These are phyloP conservation scores for Megaustenia siamemsis DNA, from an alignment of 2,888 invertebrate species.

Conservation along the genomic window DNA sequence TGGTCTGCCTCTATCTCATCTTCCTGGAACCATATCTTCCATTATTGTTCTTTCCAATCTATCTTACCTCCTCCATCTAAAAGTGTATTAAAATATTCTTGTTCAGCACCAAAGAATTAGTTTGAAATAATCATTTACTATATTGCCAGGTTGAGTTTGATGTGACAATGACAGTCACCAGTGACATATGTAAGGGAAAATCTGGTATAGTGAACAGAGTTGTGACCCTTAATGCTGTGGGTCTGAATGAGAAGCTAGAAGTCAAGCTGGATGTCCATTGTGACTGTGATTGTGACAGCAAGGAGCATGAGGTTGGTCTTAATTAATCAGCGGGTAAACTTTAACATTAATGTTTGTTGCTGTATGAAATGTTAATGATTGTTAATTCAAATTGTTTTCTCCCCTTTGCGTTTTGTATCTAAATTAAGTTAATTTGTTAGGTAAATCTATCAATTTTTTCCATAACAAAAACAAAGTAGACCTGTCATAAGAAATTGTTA, in stretches of 20 bases:
- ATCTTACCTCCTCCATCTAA: background rate
- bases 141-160: slow-evolving; percentile 71
- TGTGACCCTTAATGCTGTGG: slow-evolving; percentile 93
- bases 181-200: slow-evolving; percentile 87
- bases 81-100: too few relatives aligned
- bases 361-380: background rate
- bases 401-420: background rate
- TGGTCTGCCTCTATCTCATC: too few relatives aligned
- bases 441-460: too few relatives aligned
- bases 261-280: slow-evolving; percentile 94
- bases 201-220: slow-evolving; percentile 82
- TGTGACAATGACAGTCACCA: slow-evolving; percentile 83
- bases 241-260: slow-evolving; percentile 91
- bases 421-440: background rate
- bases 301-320: slow-evolving; percentile 81
- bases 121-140: too few relatives aligned
- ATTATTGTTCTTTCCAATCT: too few relatives aligned
- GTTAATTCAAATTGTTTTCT: background rate
- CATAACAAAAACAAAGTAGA: too few relatives aligned
- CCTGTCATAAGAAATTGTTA: too few relatives aligned
- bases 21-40: too few relatives aligned
- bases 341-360: background rate
- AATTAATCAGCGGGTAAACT: background rate
- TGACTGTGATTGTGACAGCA: slow-evolving; percentile 93
- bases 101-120: too few relatives aligned